Evolutionary conservation across 2,113 vertebrate genomes (phyloP).

Genomic region (Clarias gariepinus): DNA sequence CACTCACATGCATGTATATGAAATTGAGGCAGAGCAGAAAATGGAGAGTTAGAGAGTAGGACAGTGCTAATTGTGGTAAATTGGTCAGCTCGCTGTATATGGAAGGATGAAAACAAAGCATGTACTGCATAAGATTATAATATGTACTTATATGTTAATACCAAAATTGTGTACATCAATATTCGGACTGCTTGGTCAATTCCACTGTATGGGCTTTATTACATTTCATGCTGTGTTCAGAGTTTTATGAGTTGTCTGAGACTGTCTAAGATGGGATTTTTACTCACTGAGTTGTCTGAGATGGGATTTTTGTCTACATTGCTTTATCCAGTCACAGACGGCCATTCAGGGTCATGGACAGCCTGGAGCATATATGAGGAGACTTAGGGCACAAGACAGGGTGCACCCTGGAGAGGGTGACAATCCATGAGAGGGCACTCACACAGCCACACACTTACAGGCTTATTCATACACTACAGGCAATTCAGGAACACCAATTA

Average conservation of each 20-base stretch:
- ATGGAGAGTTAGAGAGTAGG: background rate
- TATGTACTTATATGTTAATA: background rate
- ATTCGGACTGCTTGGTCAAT: background rate
- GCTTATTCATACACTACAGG: too few species aligned
- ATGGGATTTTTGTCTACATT: background rate
- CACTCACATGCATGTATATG: background rate
- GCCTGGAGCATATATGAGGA: too few species aligned
- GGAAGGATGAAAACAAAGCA: background rate
- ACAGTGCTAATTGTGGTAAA: background rate
- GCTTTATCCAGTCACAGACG: too few species aligned
- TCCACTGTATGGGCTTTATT: background rate
- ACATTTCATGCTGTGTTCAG: background rate
- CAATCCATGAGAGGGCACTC: too few species aligned
- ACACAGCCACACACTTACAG: too few species aligned
- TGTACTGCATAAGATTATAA: background rate
- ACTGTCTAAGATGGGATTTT: background rate
- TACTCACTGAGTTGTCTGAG: background rate
- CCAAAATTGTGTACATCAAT: background rate
- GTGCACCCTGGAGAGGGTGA: too few species aligned
- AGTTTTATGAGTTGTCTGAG: background rate
- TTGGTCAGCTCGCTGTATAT: background rate
- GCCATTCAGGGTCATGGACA: too few species aligned
- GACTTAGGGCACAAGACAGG: too few species aligned
- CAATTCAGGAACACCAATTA: too few species aligned
- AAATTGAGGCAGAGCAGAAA: background rate